Evolutionary conservation across 2,888 invertebrate genomes (phyloP), one percentile per base, ranked within the genome.

Genomic region (Enchytraeus crypticus): DNA sequence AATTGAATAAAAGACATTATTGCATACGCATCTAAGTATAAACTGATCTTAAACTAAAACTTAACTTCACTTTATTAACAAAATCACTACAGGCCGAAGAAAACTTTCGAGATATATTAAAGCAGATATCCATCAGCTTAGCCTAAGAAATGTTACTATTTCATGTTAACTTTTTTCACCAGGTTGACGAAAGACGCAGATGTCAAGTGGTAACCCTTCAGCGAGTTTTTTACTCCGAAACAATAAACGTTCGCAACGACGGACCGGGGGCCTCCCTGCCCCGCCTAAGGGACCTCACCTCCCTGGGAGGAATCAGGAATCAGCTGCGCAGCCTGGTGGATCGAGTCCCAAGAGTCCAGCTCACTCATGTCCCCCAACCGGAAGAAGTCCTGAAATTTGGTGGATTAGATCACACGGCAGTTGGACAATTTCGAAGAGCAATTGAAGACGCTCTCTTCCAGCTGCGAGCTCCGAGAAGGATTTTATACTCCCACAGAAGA

Each of bases 381-480:
- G n/a, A n/a, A 21, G 55, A 54, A 27, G 21, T 54, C 8, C 33
- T 54, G 2, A 54, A 54, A 26, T 54, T 54, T 32, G 55, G 55
- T n/a, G 38, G 55, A 2, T n/a, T 33, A 5, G 11, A 38, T 38
- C 34, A 33, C 23, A 27, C 27, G 0, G 43, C 18, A 27, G 26
- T 38, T 2, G 5, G 26, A 5, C 55, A 21, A 34, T 54, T 54
- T 38, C 55, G 26, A 11, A 18, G 55, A 1, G 55, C 34, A n/a
- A 8, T 54, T 21, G 55, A 54, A 11, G 55, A 54, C n/a, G 55
- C 55, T 0, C 55, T 54, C 23, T 54, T 54, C 27, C 55, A 32
- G 2, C 43, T 4, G 26, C 33, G 34, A n/a, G 27, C 23, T 3
- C 43, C 33, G 5, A 2, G 55, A 26, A 32, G 34, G 21, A n/a